These are phyloP conservation scores for Pandion haliaetus DNA, from an alignment of 2,113 vertebrate species.

Conservation along the genomic window DNA sequence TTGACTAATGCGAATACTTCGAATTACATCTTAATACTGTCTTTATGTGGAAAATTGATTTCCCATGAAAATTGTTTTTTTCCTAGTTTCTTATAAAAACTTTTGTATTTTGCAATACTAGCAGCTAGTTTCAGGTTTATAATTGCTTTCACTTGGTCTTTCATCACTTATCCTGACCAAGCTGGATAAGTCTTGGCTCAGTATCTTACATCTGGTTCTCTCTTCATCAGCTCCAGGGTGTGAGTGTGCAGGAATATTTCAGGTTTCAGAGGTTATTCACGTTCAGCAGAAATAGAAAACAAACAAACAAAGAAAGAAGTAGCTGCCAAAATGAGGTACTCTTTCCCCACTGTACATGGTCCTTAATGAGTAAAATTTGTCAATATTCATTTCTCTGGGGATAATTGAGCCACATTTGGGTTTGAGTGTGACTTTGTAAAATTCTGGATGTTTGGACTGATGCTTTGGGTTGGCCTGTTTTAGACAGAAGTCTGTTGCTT, in stretches of 20 bases:
- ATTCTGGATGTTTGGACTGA: not conserved
- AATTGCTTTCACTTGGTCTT: not conserved
- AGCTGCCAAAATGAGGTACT: not conserved
- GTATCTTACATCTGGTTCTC: conserved; percentile 45
- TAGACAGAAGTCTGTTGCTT: not conserved
- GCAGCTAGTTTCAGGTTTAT: not conserved
- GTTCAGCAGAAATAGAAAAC: conserved; percentile 37
- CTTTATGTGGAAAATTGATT: not conserved
- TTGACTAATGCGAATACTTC: not conserved
- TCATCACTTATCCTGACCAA: not conserved
- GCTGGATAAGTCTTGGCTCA: not conserved
- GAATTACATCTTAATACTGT: not conserved
- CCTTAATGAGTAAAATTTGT: conserved; percentile 2
- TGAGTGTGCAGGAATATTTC: conserved; percentile 30
- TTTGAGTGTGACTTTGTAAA: not conserved
- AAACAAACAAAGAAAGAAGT: conserved; percentile 8
- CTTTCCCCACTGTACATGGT: not conserved
- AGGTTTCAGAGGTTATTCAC: not conserved
- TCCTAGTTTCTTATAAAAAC: not conserved
- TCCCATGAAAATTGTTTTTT: not conserved
- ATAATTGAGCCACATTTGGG: not conserved
- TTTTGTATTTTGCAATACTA: not conserved
- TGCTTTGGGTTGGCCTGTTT: not conserved
- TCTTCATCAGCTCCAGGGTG: conserved; percentile 19
- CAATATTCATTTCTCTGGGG: not conserved